These are phyloP conservation scores for Drosophila persimilis DNA, from an alignment of 1,140 invertebrate species.

Conservation along the genomic window DNA sequence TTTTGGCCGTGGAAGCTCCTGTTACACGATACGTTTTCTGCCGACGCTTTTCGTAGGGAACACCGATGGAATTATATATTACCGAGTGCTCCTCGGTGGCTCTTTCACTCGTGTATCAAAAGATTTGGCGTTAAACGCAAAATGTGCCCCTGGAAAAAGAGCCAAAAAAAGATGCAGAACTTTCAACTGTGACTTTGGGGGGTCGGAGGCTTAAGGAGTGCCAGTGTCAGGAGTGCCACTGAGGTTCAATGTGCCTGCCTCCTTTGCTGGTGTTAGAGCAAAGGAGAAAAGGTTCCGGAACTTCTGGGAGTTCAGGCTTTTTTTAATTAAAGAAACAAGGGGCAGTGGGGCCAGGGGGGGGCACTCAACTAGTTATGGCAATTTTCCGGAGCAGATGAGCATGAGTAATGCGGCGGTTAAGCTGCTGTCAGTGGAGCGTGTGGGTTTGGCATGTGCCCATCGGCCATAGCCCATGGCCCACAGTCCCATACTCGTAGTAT, in stretches of 20 bases:
- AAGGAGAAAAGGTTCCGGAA: conserved; percentile 33
- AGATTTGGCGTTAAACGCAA: background rate
- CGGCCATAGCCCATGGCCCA: conserved; percentile 8
- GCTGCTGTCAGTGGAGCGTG: conserved; percentile 44
- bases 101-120: too few relatives aligned
- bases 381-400: conserved; percentile 54
- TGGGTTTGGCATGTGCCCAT: conserved; percentile 56
- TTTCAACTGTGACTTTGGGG: conserved; percentile 47
- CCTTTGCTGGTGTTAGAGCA: conserved; percentile 2
- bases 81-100: too few relatives aligned
- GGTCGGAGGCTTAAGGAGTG: background rate
- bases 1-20: too few relatives aligned
- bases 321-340: conserved; percentile 68
- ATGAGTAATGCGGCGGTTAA: conserved; percentile 58
- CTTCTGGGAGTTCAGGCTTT: conserved; percentile 57
- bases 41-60: too few relatives aligned
- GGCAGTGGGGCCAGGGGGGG: conserved; percentile 25
- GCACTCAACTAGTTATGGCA: conserved; percentile 50
- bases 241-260: conserved; percentile 16
- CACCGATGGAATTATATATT: too few relatives aligned
- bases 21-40: too few relatives aligned
- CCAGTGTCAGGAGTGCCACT: conserved; percentile 11
- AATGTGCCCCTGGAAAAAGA: background rate
- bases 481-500: background rate
- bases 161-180: conserved; percentile 5